phyloP scores from a whole-genome alignment of 2,888 invertebrate genomes.

The Pachydiplax longipennis region DNA sequence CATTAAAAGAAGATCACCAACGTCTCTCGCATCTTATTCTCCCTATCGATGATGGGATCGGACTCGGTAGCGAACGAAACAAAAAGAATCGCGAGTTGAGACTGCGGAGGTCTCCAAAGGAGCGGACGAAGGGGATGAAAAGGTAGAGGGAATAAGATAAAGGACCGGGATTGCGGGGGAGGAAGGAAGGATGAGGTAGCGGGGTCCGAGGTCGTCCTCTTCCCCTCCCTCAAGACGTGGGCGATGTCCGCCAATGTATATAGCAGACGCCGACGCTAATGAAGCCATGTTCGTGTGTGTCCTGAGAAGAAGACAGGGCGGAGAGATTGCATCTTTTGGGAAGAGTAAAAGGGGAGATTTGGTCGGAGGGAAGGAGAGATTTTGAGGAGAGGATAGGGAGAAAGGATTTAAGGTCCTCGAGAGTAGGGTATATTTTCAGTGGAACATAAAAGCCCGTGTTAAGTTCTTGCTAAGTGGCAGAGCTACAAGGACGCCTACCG shows the following conservation, averaged over 20 bases:
- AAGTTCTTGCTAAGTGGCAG: neutral
- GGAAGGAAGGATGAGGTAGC: neutral
- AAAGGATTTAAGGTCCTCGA: neutral
- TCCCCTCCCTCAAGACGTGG: neutral
- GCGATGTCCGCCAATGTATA: conserved; percentile 35
- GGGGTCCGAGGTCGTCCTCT: neutral
- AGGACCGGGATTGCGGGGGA: neutral
- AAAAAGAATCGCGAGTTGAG: neutral
- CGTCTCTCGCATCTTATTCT: neutral
- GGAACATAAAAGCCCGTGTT: neutral
- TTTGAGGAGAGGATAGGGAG: conserved; percentile 3
- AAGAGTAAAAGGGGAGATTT: neutral
- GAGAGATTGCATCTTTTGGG: conserved; percentile 29
- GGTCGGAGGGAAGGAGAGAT: neutral
- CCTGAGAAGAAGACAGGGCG: conserved; percentile 24
- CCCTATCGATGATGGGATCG: neutral
- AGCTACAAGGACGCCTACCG: neutral
- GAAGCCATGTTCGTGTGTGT: conserved; percentile 45
- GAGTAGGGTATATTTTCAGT: neutral
- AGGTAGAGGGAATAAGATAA: neutral
- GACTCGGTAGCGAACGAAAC: neutral
- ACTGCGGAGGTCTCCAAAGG: neutral
- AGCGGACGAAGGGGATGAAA: neutral
- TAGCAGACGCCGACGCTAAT: conserved; percentile 33
- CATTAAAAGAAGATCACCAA: neutral